A percentile compares a stretch with the other conserved stretches of the same genome.
Evolutionary conservation across 2,888 invertebrate genomes (phyloP).

Genomic region (Polydrusus tereticollis): DNA sequence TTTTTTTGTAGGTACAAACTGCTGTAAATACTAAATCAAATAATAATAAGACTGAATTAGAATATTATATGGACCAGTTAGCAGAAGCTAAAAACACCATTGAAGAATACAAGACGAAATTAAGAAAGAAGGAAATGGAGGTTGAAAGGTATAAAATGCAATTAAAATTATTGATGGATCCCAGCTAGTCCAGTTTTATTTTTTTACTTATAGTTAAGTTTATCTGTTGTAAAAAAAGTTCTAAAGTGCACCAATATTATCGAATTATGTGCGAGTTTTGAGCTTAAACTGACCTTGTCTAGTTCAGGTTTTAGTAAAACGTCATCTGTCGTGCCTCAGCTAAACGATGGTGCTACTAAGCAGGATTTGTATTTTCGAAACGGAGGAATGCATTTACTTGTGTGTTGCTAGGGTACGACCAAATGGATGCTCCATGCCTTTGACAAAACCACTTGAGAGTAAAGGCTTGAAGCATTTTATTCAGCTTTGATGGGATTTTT

Average conservation of each 20-base stretch:
- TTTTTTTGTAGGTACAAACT: slow-evolving; percentile 38
- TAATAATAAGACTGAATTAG: slow-evolving; percentile 30
- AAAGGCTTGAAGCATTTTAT: too few species aligned
- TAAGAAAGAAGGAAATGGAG: slow-evolving; percentile 62
- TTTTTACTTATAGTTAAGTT: slow-evolving; percentile 1
- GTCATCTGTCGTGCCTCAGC: too few species aligned
- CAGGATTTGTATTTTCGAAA: too few species aligned
- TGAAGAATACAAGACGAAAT: slow-evolving; percentile 63
- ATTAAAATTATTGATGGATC: slow-evolving; percentile 59
- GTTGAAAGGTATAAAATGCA: slow-evolving; percentile 63
- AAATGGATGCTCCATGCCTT: too few species aligned
- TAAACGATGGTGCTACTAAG: too few species aligned
- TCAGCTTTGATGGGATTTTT: too few species aligned
- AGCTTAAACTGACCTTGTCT: neutral
- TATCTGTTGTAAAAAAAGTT: neutral
- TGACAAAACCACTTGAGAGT: too few species aligned
- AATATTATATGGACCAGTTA: slow-evolving; percentile 59
- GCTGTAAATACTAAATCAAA: slow-evolving; percentile 28
- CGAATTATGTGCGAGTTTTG: too few species aligned
- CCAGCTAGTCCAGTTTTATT: slow-evolving; percentile 47
- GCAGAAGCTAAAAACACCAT: slow-evolving; percentile 62
- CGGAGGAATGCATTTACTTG: too few species aligned
- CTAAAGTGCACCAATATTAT: slow-evolving; percentile 4
- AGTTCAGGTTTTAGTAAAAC: neutral
- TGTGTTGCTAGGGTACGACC: too few species aligned